phyloP scores from a whole-genome alignment of 2,888 invertebrate species.

The Macrosiphum euphorbiae region DNA sequence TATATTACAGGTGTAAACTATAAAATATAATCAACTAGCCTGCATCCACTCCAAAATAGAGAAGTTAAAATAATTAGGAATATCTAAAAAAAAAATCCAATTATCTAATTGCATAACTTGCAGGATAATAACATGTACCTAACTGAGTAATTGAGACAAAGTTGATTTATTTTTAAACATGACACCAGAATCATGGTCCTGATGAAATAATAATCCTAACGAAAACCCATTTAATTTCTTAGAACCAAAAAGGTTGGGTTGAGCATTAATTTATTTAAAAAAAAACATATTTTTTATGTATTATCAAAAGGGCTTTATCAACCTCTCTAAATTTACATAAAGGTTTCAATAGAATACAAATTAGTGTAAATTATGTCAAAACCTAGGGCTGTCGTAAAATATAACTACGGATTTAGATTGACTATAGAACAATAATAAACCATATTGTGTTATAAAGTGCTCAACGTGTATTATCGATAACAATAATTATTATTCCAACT shows the following conservation, averaged over 20 bases:
- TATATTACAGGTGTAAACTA: neutral
- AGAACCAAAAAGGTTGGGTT: neutral
- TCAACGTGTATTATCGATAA: neutral
- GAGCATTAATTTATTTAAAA: neutral
- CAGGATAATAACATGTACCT: neutral
- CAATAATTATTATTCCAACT: neutral
- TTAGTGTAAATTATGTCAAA: neutral
- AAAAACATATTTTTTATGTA: neutral
- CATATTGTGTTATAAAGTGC: neutral
- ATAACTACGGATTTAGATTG: neutral
- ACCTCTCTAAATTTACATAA: neutral
- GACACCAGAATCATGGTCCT: neutral
- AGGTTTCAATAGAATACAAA: conserved; percentile 1
- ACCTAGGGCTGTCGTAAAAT: neutral
- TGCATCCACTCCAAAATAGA: neutral
- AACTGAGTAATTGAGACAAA: neutral
- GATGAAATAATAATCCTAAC: conserved; percentile 4
- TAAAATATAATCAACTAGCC: neutral
- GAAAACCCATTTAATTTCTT: neutral
- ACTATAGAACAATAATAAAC: neutral
- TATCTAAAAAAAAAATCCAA: neutral
- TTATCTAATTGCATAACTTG: neutral
- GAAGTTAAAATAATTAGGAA: neutral
- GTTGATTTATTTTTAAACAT: conserved; percentile 9
- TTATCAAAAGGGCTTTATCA: conserved; percentile 12